Evolutionary conservation across 1,140 invertebrate genomes (phyloP), one percentile per base, ranked within the genome.

Genomic region (Scaptomyza hsui): DNA sequence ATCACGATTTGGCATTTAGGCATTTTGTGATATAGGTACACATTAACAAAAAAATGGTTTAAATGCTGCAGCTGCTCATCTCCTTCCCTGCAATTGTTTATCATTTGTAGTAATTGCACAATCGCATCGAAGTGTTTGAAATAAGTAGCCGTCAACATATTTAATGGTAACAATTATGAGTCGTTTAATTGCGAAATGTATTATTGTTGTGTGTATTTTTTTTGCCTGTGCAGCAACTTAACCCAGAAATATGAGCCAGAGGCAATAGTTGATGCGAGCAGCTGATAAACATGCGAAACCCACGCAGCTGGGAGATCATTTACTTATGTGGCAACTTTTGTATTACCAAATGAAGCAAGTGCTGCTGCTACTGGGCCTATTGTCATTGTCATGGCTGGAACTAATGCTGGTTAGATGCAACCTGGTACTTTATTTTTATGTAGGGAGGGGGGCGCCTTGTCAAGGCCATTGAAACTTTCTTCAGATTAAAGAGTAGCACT

Each of bases 401-500:
- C 35, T 15, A 7, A 15, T 13, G 29, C 13, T 45, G 13, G 4
- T 19, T 19, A 16, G 57, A n/a, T 61, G 51, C 44, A 65, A 47
- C 42, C 42, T 10, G 44, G 32, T 48, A 29, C 7, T 15, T 65
- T 37, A 26, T 3, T n/a, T 48, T 65, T 10, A 47, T 64, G 49
- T 2, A 1, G 24, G 0, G 24, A 5, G 24, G 6, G 24, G 26
- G 26, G 5, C 60, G 62, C 67, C 80, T 85, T 85, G 59, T 83
- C 79, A 83, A 83, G 79, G 79, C 79, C 79, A 55, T 72, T n/a
- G 24, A 65, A 71, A 83, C 76, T 85, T 85, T 85, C 81, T 80
- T 83, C 57, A 60, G 53, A 7, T 29, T 12, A 48, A 10, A 24
- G 18, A 48, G 21, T 9, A 29, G 42, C 41, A 68, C 64, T 56